Base-by-base conservation (phyloP, 2,113 vertebrate genomes). In the Urocynchramus pylzowi region DNA sequence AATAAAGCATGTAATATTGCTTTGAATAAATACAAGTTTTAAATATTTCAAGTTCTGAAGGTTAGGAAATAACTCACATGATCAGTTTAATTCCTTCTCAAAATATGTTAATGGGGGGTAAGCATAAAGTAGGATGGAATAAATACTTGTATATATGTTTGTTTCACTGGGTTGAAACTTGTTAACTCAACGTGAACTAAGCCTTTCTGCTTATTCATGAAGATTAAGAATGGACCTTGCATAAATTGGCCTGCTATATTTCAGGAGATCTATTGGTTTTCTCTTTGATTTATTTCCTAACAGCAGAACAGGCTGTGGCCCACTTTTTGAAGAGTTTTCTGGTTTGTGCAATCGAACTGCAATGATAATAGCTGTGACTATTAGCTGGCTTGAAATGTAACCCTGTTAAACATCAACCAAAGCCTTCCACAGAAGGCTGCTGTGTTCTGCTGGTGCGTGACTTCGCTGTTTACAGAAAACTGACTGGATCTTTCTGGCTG, bases 381-480 rank as follows among this genome's bases (percentile, higher is more conserved):
- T 73, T 61, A 21, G 35, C 65, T 74, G 7, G 22, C 64, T 75
- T 94, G 59, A 78, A 74, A 84, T 15, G n/a, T 70, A 56, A 85
- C 78, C 79, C 92, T 92, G 85, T 92, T 96, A 94, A 94, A 94
- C 74, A 87, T 93, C 89, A 81, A 84, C 76, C 50, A 49, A 53
- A 80, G 63, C 57, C 73, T 83, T 49, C 28, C 19, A 30, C n/a
- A 79, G 94, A 59, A 68, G 77, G 76, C 64, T 45, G 73, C 65
- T 7, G 69, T 68, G 71, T 91, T 92, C 93, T 33, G 63, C 82
- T 71, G 45, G 42, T 95, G 76, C 35, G 7, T 91, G 90, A 94
- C 87, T 68, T 83, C 9, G 59, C 61, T 97, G 95, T 97, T 98
- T 97, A 97, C 73, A 96, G 31, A 94, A 95, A 93, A 82, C 67